Base-by-base conservation (phyloP, 64 coral and sea anemone species). In the Cladopsammia gracilis region DNA sequence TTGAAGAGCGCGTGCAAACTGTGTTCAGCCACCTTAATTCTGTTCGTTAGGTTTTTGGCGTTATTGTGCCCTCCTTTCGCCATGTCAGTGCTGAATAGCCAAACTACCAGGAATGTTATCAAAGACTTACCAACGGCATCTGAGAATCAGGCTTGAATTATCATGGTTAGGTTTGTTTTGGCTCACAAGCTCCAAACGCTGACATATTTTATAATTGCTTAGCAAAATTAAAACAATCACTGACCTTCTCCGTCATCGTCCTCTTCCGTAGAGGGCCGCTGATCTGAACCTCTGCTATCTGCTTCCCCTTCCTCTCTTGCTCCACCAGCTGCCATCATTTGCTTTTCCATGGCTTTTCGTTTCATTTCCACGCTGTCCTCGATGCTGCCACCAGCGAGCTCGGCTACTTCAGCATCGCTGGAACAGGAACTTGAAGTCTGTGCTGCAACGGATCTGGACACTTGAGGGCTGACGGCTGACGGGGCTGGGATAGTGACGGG, bases 321-420 rank as follows among this genome's bases (percentile, higher is more conserved):
- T 34, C 25, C 88, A 11, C 18, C 3, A 58, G 15, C 3, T 46
- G 42, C 18, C 42, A n/a, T 52, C 43, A 45, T 61, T 58, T 88
- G 54, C 46, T 52, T 43, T 19, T 22, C 70, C 42, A 18, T 18
- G 34, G 10, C 16, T 25, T 9, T 56, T n/a, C 10, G 6, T 48
- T 47, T 75, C 5, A 71, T 50, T 76, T 89, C 92, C 22, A 73
- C 45, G 68, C 86, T 94, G 14, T 94, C 87, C 70, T 94, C 92
- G 4, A 94, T 70, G 60, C 91, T 93, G 18, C 59, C 62, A 16
- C 85, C 87, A 15, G 91, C 91, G 58, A 93, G 51, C 26, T 93
- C 91, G 14, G 91, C 91, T 19, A 93, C 52, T 59, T 93, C 91
- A 2, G 84, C 83, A 18, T 87, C 75, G 34, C 78, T 51, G 54